Percentiles rank a stretch among this genome's conserved stretches.
These are phyloP conservation scores for Beroe forskalii DNA, from an alignment of 37 sponge, comb jelly and placozoan species.

Conservation along the genomic window DNA sequence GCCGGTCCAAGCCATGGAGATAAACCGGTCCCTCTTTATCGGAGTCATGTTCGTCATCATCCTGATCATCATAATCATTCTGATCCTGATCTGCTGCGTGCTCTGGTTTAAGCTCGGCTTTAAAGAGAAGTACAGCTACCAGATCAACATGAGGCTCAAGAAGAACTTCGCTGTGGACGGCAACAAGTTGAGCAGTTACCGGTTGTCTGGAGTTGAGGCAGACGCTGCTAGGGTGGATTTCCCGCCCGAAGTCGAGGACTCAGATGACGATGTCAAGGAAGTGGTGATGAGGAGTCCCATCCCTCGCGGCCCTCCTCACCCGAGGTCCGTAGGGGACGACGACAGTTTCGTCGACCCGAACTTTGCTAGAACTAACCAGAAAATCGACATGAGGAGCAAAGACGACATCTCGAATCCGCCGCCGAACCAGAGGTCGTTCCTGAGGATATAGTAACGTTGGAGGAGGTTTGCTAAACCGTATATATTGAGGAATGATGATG, in stretches of 20 bases:
- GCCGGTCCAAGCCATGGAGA: neutral
- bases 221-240: neutral
- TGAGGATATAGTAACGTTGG: too few relatives aligned
- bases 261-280: constrained; percentile 24
- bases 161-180: constrained; percentile 37
- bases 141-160: constrained; percentile 59
- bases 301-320: neutral
- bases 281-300: neutral
- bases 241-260: constrained; percentile 6
- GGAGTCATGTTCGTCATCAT: constrained; percentile 19
- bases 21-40: constrained; percentile 35
- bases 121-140: constrained; percentile 61
- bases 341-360: constrained; percentile 59
- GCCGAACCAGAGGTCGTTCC: neutral
- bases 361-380: constrained; percentile 25
- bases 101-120: constrained; percentile 40
- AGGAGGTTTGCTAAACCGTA: too few relatives aligned
- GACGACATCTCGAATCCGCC: neutral
- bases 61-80: constrained; percentile 47
- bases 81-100: constrained; percentile 30
- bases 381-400: constrained; percentile 50
- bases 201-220: constrained; percentile 41
- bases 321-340: neutral
- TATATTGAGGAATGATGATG: too few relatives aligned
- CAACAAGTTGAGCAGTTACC: constrained; percentile 64